Evolutionary conservation across 2,113 vertebrate species (phyloP), one percentile per base, ranked within the genome.

Genomic region (Carassius carassius): DNA sequence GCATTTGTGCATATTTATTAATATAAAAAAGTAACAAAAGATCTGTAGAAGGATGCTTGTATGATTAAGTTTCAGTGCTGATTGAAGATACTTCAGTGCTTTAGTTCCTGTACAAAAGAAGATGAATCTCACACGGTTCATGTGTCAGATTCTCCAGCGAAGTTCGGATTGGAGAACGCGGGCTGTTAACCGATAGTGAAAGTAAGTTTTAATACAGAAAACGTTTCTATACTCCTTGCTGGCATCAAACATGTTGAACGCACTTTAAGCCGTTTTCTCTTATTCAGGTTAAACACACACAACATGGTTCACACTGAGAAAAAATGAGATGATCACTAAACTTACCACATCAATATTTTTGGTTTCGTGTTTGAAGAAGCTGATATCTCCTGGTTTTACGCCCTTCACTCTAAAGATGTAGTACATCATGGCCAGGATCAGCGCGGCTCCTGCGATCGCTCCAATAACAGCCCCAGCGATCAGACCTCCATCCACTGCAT

Each of bases 101-200:
- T 41, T 3, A 35, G 32, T 49, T 21, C 77, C 78, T 88, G 84
- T 83, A 86, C 75, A 85, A 16, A 17, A 29, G 2, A 12, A 32
- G 32, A 67, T 17, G 29, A 54, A 23, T 8, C 32, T 11, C n/a
- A 2, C 65, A 12, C 60, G 1, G 6, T 4, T 85, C 79, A 94
- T 41, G 87, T 86, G 13, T 93, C 89, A 0, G 91, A 93, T 76
- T 92, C 92, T 85, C 85, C 84, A 2, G 3, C 3, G 5, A 94
- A 95, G 91, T 95, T 95, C 2, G 94, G 94, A 87, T 95, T 95
- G 86, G 0, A 75, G 84, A 95, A 95, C 5, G 90, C 81, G 8
- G 93, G 92, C 94, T 95, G 93, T 19, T 21, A 56, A 65, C 19
- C 19, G 44, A 47, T 47, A 12, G 44, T 47, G 12, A 47, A 19